Evolutionary conservation across 2,888 invertebrate genomes (phyloP), one percentile per base, ranked within the genome.

Genomic region (Acholoe squamosa): DNA sequence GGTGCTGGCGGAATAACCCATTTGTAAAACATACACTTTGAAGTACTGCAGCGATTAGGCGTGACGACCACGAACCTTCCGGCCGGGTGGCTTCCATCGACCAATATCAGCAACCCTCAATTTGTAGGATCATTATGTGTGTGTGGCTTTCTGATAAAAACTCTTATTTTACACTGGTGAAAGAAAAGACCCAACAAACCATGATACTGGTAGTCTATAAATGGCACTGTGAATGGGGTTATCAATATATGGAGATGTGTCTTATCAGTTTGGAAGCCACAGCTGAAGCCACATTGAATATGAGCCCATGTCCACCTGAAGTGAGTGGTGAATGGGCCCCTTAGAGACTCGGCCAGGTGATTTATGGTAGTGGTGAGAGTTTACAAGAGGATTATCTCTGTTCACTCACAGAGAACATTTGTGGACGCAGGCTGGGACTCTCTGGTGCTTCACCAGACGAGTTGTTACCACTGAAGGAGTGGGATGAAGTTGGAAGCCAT

Each of bases 1-100:
- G 80, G 43, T 31, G 80, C 43, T 34, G 80, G 22, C 34, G 22
- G n/a, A 80, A 43, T 33, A 43, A 43, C 14, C 80, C 80, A 80
- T 80, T 80, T 80, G 80, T 80, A 80, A 80, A 80, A 80, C 80
- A 43, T 43, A 43, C 80, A 80, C 34, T 33, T 43, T 80, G 80
- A 43, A 80, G 71, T 31, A 28, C 28, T 14, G 71, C 16, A 71
- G 25, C n/a, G 43, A 43, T 19, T 19, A 80, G 43, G 80, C 34
- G 80, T 34, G 43, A 80, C 43, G 43, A 3, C 76, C 28, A 25
- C 25, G n/a, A 19, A 19, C 76, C 76, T 25, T 25, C 76, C 76
- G n/a, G n/a, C 76, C 28, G 76, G 61, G 22, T 61, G 61, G 61
- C 61, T 61, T 61, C 61, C n/a, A n/a, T 19, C 22, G 61, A 61